Evolutionary conservation across 2,113 vertebrate species (phyloP), one percentile per base, ranked within the genome.

Genomic region (Gnathonemus longibarbis): DNA sequence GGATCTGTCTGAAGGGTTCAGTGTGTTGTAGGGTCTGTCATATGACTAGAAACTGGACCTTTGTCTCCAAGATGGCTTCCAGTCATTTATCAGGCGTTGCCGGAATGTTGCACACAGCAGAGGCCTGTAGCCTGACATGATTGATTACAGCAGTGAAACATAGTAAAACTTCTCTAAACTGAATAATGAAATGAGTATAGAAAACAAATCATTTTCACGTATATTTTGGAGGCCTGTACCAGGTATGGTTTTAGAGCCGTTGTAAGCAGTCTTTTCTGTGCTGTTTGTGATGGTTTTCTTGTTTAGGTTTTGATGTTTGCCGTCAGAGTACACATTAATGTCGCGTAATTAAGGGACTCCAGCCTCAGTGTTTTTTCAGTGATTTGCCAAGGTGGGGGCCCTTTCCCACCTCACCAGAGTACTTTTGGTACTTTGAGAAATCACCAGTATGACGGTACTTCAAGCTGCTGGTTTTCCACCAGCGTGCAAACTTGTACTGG

Each of bases 21-120:
- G 93, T 93, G 91, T 94, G 94, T 94, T 95, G 93, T 93, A 91
- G 94, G 95, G 90, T 62, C 91, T 86, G 93, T 94, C 93, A 92
- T 94, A 91, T 96, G 94, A 93, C 94, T 92, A 90, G 92, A 91
- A 92, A 91, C 91, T 91, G 91, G 89, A 89, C 21, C 70, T 94
- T 91, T 93, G 93, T 93, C 91, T 85, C 48, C 86, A 90, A 89
- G 90, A 90, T 91, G 89, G 83, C 91, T 92, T 31, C 86, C 88
- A 89, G 90, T 91, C 89, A 92, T 93, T 92, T 89, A 91, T 91
- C 90, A 89, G 85, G 3, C 17, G 5, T 17, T 31, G 21, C 19
- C 58, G 3, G 50, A 56, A 39, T 6, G 11, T 83, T 58, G 11
- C 46, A 31, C 83, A 21, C 13, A 13, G 56, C 77, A 66, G 45